phyloP scores from a whole-genome alignment of 2,888 invertebrate species.

The Caenorhabditis wallacei region DNA sequence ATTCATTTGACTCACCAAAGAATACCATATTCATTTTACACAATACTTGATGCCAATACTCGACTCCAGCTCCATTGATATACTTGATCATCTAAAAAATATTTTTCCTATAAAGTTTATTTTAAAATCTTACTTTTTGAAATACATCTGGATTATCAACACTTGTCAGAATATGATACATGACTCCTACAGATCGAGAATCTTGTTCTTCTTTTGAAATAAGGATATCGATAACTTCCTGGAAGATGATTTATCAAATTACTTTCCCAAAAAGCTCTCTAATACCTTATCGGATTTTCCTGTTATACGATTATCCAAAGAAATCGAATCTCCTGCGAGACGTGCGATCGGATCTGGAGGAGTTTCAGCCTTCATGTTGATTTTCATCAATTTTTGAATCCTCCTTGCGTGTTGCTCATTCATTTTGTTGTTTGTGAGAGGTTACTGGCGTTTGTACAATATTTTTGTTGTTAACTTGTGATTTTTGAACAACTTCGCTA shows the following conservation, averaged over 20 bases:
- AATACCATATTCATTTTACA: conserved; percentile 68
- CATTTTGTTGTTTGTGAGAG: conserved; percentile 26
- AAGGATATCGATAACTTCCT: conserved; percentile 65
- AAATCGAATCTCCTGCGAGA: conserved; percentile 50
- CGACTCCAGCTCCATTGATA: conserved; percentile 56
- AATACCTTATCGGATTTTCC: conserved; percentile 67
- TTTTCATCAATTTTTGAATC: conserved; percentile 56
- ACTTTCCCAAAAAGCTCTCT: background rate
- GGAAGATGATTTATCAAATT: conserved; percentile 8
- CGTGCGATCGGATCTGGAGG: conserved; percentile 42
- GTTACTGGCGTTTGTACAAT: background rate
- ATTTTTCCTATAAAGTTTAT: background rate
- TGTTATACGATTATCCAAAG: conserved; percentile 46
- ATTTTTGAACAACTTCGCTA: background rate
- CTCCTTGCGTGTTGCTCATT: conserved; percentile 41
- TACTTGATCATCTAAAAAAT: conserved; percentile 48
- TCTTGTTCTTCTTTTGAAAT: conserved; percentile 60
- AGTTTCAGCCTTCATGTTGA: conserved; percentile 52
- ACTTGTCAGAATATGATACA: conserved; percentile 53
- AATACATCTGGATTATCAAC: conserved; percentile 44
- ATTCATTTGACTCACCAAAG: conserved; percentile 33
- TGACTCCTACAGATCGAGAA: conserved; percentile 37
- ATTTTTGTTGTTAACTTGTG: background rate
- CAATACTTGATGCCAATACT: conserved; percentile 66
- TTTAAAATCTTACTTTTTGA: conserved; percentile 21